Conservation (phyloP, 2,888 invertebrate species). For the Eumerus sabulonum region DNA sequence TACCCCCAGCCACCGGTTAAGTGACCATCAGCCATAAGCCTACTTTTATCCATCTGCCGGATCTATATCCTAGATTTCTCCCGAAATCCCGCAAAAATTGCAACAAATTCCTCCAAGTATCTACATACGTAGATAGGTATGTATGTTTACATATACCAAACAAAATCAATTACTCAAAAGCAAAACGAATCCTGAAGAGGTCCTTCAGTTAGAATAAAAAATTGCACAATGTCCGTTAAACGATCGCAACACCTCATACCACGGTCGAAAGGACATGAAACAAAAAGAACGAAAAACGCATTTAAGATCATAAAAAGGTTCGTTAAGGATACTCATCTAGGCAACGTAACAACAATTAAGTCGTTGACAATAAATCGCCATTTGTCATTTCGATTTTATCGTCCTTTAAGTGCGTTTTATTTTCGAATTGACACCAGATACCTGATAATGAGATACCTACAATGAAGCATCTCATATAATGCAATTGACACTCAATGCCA, state of each 20-base stretch:
- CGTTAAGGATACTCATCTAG: slow-evolving; percentile 54
- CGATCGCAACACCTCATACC: slow-evolving; percentile 54
- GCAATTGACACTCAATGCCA: slow-evolving; percentile 64
- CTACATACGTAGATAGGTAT: too few relatives aligned
- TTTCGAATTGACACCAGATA: slow-evolving; percentile 63
- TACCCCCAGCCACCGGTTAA: slow-evolving; percentile 35
- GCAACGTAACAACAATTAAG: slow-evolving; percentile 63
- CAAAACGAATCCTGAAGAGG: slow-evolving; percentile 39
- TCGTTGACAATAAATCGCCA: slow-evolving; percentile 53
- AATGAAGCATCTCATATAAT: slow-evolving; percentile 49
- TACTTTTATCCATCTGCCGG: slow-evolving; percentile 58
- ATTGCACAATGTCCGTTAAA: slow-evolving; percentile 65
- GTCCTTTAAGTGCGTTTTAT: slow-evolving; percentile 66
- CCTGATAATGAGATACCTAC: slow-evolving; percentile 47
- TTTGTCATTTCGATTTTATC: slow-evolving; percentile 65
- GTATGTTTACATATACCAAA: slow-evolving; percentile 40
- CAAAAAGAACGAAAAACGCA: slow-evolving; percentile 6
- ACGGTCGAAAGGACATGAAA: slow-evolving; percentile 1
- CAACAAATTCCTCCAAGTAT: too few relatives aligned
- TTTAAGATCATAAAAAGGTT: slow-evolving; percentile 65
- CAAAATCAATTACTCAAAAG: slow-evolving; percentile 67
- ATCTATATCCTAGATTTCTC: slow-evolving; percentile 44
- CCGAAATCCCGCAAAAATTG: slow-evolving; percentile 61
- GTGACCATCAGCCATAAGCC: slow-evolving; percentile 19
- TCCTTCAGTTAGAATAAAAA: slow-evolving; percentile 15